Evolutionary conservation across 2,888 invertebrate species (phyloP).

Genomic region (Eudemis profundana): DNA sequence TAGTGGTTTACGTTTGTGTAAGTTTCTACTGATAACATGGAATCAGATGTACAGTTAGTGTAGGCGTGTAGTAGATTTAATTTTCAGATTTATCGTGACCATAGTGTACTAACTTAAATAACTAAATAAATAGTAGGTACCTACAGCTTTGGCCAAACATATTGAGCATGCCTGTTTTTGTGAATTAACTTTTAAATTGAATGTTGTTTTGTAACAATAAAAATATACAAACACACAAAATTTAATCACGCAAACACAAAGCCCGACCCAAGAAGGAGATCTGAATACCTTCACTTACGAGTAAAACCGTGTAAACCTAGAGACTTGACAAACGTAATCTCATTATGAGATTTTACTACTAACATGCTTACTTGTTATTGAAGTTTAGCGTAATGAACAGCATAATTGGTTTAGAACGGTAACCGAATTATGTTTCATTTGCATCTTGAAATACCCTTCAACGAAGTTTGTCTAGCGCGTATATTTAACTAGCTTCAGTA

Average conservation of each 20-base stretch:
- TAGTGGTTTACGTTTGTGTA: no score
- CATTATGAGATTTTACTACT: constrained; percentile 30
- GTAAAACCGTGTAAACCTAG: constrained; percentile 3
- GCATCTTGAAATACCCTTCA: not conserved
- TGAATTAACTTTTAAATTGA: no score
- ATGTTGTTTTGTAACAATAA: no score
- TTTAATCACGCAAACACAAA: not conserved
- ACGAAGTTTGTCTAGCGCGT: not conserved
- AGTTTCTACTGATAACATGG: no score
- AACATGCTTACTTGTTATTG: constrained; percentile 28
- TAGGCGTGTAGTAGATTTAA: no score
- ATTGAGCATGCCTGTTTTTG: no score
- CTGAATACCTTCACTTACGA: constrained; percentile 4
- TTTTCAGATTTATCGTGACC: no score
- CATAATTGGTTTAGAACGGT: constrained; percentile 33
- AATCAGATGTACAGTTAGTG: no score
- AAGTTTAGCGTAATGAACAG: constrained; percentile 30
- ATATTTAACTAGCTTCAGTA: no score
- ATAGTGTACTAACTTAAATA: no score
- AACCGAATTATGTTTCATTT: constrained; percentile 24
- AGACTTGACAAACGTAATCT: constrained; percentile 20
- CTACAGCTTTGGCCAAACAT: no score
- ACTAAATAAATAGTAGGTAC: no score
- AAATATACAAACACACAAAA: not conserved
- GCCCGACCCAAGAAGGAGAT: not conserved